Evolutionary conservation across 2,888 invertebrate species (phyloP).

Genomic region (Synanthedon tipuliformis): DNA sequence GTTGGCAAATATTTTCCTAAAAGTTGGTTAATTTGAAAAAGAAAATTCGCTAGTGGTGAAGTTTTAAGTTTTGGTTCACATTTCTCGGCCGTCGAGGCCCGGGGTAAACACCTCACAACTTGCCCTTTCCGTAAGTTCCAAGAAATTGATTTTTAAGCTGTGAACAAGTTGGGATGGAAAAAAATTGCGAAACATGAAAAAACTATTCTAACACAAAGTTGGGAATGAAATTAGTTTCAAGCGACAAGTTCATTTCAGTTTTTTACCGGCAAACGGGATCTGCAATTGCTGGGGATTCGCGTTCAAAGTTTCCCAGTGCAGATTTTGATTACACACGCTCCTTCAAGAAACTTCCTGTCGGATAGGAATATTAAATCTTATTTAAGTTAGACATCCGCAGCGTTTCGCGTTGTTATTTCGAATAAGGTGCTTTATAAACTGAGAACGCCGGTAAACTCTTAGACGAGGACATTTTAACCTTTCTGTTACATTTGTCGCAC

Average conservation of each 20-base stretch:
- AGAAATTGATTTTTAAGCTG: constrained; percentile 66
- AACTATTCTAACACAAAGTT: constrained; percentile 63
- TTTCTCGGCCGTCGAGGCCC: constrained; percentile 26
- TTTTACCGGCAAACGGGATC: constrained; percentile 52
- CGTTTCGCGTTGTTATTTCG: constrained; percentile 64
- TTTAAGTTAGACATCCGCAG: constrained; percentile 66
- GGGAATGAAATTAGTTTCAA: constrained; percentile 67
- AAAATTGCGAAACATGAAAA: constrained; percentile 44
- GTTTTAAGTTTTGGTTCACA: constrained; percentile 44
- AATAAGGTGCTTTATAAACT: constrained; percentile 64
- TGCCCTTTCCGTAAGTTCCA: constrained; percentile 43
- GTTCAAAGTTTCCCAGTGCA: constrained; percentile 57
- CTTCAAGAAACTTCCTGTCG: constrained; percentile 59
- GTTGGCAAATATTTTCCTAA: constrained; percentile 40
- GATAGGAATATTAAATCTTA: constrained; percentile 70
- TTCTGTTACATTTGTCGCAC: constrained; percentile 24
- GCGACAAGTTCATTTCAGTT: constrained; percentile 67
- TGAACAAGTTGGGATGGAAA: constrained; percentile 46
- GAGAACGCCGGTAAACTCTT: constrained; percentile 30
- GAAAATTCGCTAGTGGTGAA: constrained; percentile 29
- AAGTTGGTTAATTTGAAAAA: constrained; percentile 51
- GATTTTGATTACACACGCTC: constrained; percentile 70
- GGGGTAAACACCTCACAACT: constrained; percentile 54
- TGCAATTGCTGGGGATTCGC: constrained; percentile 60
- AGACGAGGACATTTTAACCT: constrained; percentile 41